Conservation (phyloP, 2,888 invertebrate species). For the Aphrophora alni region DNA sequence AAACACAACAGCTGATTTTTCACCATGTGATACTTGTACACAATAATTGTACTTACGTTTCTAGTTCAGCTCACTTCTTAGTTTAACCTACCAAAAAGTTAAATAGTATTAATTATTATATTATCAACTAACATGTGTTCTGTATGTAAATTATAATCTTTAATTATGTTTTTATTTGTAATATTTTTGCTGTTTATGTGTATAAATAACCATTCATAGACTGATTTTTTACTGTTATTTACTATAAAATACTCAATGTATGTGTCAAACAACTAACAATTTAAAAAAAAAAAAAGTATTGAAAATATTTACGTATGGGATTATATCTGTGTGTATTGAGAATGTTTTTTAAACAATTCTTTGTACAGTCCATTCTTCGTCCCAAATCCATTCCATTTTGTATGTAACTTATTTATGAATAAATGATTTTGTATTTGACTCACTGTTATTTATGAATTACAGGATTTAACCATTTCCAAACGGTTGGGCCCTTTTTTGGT, state of each 20-base stretch:
- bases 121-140: not conserved
- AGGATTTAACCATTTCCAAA: not conserved
- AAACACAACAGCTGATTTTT: not conserved
- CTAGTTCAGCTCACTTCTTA: not conserved
- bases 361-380: slow-evolving; percentile 25
- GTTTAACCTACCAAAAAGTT: not conserved
- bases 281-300: not conserved
- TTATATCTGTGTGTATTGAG: not conserved
- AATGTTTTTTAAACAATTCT: not conserved
- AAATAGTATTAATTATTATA: not conserved
- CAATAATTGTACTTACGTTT: not conserved
- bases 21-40: not conserved
- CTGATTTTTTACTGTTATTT: slow-evolving; percentile 37
- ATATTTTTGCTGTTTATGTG: not conserved
- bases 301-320: not conserved
- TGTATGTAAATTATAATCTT: not conserved
- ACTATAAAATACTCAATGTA: not conserved
- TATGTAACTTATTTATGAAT: slow-evolving; percentile 33
- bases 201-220: slow-evolving; percentile 21
- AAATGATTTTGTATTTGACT: slow-evolving; percentile 28
- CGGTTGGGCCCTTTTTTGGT: slow-evolving; percentile 4
- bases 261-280: not conserved
- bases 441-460: not conserved
- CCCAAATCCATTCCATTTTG: slow-evolving; percentile 31
- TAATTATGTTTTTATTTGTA: not conserved